Conservation (phyloP, 2,888 invertebrate species). For the Gastrophysa polygoni region DNA sequence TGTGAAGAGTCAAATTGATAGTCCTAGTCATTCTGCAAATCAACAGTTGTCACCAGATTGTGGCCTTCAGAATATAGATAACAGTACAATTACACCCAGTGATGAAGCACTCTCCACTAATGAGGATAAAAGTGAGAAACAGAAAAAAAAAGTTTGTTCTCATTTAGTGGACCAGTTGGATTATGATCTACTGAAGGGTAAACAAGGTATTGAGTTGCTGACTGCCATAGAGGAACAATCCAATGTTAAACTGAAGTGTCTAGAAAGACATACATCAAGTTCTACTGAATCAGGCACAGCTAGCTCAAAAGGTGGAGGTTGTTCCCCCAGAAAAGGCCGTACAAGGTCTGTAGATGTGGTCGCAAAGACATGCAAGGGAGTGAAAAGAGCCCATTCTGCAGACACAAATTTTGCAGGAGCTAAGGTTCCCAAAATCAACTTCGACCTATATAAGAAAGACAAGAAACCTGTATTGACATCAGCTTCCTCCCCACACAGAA, state of each 20-base stretch:
- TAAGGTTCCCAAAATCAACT: slow-evolving; percentile 44
- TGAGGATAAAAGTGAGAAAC: slow-evolving; percentile 36
- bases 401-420: slow-evolving; percentile 41
- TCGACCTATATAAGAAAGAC: slow-evolving; percentile 38
- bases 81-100: slow-evolving; percentile 32
- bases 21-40: slow-evolving; percentile 35
- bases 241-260: slow-evolving; percentile 42
- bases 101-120: slow-evolving; percentile 20
- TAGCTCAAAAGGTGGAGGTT: slow-evolving; percentile 27
- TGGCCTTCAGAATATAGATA: slow-evolving; percentile 43
- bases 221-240: slow-evolving; percentile 52
- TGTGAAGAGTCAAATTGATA: slow-evolving; percentile 38
- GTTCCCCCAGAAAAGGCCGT: slow-evolving; percentile 46
- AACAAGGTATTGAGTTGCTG: slow-evolving; percentile 49
- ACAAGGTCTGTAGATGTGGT: slow-evolving; percentile 50
- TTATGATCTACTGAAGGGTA: slow-evolving; percentile 49
- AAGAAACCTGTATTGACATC: slow-evolving; percentile 20
- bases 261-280: slow-evolving; percentile 43
- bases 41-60: slow-evolving; percentile 38
- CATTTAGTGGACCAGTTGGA: slow-evolving; percentile 45
- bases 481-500: slow-evolving; percentile 24
- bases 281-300: slow-evolving; percentile 39
- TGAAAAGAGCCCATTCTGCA: slow-evolving; percentile 50
- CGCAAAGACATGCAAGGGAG: slow-evolving; percentile 38
- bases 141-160: slow-evolving; percentile 42